phyloP scores from a whole-genome alignment of 2,113 vertebrate genomes.

The Myocastor coypus region DNA sequence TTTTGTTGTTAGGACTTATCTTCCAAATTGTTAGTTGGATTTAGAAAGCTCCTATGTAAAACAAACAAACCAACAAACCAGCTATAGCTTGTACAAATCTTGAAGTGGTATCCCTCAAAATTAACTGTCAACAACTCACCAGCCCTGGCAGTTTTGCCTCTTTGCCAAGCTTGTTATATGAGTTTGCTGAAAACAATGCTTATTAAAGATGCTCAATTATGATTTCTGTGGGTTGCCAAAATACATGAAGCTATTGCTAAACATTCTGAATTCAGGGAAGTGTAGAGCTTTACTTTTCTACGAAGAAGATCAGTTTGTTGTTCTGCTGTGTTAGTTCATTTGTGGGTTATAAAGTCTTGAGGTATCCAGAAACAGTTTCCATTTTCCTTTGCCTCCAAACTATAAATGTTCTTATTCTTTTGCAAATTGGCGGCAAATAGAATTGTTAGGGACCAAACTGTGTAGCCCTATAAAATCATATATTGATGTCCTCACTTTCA shows the following conservation, averaged over 20 bases:
- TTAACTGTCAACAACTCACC: background rate
- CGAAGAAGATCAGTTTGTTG: background rate
- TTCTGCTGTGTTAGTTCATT: background rate
- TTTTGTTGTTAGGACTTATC: conserved; percentile 21
- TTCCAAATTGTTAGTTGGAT: background rate
- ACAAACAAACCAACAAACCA: background rate
- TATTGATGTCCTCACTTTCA: background rate
- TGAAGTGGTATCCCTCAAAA: background rate
- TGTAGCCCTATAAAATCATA: background rate
- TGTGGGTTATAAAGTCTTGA: background rate
- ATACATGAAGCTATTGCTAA: background rate
- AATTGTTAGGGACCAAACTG: background rate
- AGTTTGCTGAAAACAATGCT: conserved; percentile 26
- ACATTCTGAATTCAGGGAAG: background rate
- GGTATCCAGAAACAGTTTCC: background rate
- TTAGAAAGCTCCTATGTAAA: conserved; percentile 27
- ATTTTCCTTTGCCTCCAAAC: background rate
- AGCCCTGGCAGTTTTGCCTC: background rate
- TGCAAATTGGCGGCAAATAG: background rate
- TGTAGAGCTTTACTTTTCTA: background rate
- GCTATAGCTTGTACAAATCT: background rate
- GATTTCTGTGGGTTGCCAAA: conserved; percentile 23
- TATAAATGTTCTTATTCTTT: background rate
- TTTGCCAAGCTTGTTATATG: background rate
- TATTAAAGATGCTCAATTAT: background rate